Conservation (phyloP, 2,888 invertebrate species). For the Griposia aprilina region DNA sequence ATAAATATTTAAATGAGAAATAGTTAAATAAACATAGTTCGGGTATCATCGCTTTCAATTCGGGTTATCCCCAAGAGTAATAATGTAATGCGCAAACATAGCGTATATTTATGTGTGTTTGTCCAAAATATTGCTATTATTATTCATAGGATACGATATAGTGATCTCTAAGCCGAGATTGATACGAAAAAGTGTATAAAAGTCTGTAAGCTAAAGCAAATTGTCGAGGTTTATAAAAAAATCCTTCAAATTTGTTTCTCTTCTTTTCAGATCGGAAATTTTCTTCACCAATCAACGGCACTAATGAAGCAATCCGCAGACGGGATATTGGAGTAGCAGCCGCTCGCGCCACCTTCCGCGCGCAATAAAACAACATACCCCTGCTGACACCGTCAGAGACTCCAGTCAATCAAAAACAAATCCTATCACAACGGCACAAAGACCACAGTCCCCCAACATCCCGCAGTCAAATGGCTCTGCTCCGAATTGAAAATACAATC, state of each 20-base stretch:
- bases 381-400: slow-evolving; percentile 72
- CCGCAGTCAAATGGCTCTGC: slow-evolving; percentile 83
- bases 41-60: slow-evolving; percentile 39
- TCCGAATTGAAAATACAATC: slow-evolving; percentile 81
- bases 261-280: slow-evolving; percentile 85
- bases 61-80: slow-evolving; percentile 40
- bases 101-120: slow-evolving; percentile 32
- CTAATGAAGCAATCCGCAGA: slow-evolving; percentile 89
- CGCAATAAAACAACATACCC: slow-evolving; percentile 85
- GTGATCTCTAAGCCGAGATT: slow-evolving; percentile 11
- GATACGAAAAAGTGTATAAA: not conserved
- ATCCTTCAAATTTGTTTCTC: slow-evolving; percentile 75
- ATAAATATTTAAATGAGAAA: slow-evolving; percentile 60
- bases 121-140: slow-evolving; percentile 17
- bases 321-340: slow-evolving; percentile 88
- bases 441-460: slow-evolving; percentile 70
- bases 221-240: slow-evolving; percentile 19
- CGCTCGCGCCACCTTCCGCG: slow-evolving; percentile 80
- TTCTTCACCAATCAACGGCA: slow-evolving; percentile 83
- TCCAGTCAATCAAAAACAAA: slow-evolving; percentile 74
- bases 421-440: slow-evolving; percentile 74
- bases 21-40: slow-evolving; percentile 40
- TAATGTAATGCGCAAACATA: slow-evolving; percentile 23
- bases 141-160: slow-evolving; percentile 30
- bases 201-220: not conserved